Evolutionary conservation across 2,888 invertebrate genomes (phyloP).

Genomic region (Pristionchus maxplancki): DNA sequence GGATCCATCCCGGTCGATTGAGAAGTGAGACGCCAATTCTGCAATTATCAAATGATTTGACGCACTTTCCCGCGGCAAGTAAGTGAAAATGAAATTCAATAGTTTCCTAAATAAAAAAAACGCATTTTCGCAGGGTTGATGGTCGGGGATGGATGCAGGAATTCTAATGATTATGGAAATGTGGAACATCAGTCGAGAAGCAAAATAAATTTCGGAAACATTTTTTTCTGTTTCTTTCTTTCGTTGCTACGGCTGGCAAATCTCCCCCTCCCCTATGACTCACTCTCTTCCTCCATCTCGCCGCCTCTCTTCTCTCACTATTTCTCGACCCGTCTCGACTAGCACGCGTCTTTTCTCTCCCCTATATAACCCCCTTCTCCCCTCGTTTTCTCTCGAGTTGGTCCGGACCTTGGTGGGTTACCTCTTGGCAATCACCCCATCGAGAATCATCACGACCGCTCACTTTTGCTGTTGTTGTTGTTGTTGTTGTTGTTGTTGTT

Average conservation of each 20-base stretch:
- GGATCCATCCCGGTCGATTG: constrained; percentile 61
- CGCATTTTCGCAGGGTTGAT: no score
- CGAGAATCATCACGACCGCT: constrained; percentile 10
- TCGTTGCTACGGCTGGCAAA: no score
- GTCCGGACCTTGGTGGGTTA: constrained; percentile 30
- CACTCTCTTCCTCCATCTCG: not conserved
- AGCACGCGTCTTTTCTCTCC: not conserved
- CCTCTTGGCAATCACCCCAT: constrained; percentile 1
- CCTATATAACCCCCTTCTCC: not conserved
- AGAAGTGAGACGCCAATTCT: constrained; percentile 65
- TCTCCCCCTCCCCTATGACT: not conserved
- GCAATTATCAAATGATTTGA: constrained; percentile 53
- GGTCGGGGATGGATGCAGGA: no score
- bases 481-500: not conserved
- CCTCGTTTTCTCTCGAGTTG: not conserved
- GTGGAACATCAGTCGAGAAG: no score
- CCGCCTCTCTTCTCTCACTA: not conserved
- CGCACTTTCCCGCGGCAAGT: no score
- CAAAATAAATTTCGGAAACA: no score
- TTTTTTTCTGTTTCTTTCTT: no score
- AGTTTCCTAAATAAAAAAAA: no score
- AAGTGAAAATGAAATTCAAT: no score
- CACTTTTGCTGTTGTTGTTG: not conserved
- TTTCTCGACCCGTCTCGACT: not conserved
- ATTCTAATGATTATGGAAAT: no score